Evolutionary conservation across 2,113 vertebrate genomes (phyloP).

Genomic region (Gallinago media): DNA sequence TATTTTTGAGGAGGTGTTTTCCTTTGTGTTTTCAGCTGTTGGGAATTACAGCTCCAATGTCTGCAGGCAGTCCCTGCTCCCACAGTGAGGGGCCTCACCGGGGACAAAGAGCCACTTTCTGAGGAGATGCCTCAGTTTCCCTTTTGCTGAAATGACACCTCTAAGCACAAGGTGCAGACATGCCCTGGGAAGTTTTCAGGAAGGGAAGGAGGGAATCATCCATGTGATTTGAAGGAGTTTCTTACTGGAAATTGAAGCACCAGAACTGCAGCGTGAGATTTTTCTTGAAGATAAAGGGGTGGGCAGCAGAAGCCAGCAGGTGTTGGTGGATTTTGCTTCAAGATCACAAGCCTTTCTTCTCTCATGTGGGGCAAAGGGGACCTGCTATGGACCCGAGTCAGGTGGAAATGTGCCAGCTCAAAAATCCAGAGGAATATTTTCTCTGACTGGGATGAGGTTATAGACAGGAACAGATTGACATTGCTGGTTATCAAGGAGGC

Average conservation of each 20-base stretch:
- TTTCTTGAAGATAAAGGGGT: not conserved
- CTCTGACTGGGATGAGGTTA: not conserved
- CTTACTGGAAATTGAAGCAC: not conserved
- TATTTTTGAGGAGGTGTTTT: not conserved
- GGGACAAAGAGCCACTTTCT: not conserved
- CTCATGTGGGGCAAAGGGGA: not conserved
- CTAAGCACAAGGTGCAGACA: not conserved
- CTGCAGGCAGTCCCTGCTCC: not conserved
- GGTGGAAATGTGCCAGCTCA: not conserved
- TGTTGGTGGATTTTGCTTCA: not conserved
- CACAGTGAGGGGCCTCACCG: accelerated
- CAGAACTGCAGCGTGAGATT: not conserved
- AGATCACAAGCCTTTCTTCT: not conserved
- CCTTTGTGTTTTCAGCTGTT: constrained; percentile 40
- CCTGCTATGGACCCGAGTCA: not conserved
- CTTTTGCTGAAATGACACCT: not conserved
- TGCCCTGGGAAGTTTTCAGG: not conserved
- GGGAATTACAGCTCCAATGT: not conserved
- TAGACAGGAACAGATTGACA: not conserved
- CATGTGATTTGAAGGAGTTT: not conserved
- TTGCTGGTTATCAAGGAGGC: not conserved
- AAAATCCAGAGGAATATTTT: not conserved
- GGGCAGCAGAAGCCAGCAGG: not conserved
- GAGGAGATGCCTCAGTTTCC: not conserved
- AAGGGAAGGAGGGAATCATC: not conserved